Evolutionary conservation across 1,140 invertebrate species (phyloP), one percentile per base, ranked within the genome.

Genomic region (Palaemon carinicauda): DNA sequence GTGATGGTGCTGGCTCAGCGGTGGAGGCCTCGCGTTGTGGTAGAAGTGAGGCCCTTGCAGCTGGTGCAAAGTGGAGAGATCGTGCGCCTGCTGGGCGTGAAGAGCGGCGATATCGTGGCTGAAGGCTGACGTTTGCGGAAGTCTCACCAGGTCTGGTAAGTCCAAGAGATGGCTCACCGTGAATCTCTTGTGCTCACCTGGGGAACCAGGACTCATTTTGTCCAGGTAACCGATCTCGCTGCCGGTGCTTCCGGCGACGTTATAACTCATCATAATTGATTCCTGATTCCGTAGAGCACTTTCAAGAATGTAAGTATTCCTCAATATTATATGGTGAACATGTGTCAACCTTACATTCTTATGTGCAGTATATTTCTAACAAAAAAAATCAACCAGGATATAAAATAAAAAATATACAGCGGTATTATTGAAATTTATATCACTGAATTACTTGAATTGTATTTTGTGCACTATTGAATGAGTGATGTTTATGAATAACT

Each of bases 241-340:
- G 12, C 56, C 75, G 15, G 31, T 31, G 27, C 15, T 52, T 9
- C 54, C 77, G 7, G 74, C 82, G 52, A 79, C 56, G 82, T 85
- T 85, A 41, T 85, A 85, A 33, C 82, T 85, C 82, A 85, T 85
- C 74, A 85, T 85, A 51, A 69, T 82, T 65, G 14, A 21, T 24
- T 4, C 60, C 52, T 17, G n/a, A 50, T 60, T 60, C 41, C 19
- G 27, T 21, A 31, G 27, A 50, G 53, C 17, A 33, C 52, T 41
- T 51, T 24, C 33, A 79, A 14, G n/a, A 33, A 15, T 14, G 53
- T n/a, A 56, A 31, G 52, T 27, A 17, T 54, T 21, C 3, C 31
- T 33, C n/a, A 24, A 52, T 27, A 53, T 33, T n/a, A 2, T 0
- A 24, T 19, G 27, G 3, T 50, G n/a, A 51, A 5, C 9, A 24